These are phyloP conservation scores for Cichlasoma orientale DNA, from an alignment of 2,797 vertebrate genomes.

Conservation along the genomic window DNA sequence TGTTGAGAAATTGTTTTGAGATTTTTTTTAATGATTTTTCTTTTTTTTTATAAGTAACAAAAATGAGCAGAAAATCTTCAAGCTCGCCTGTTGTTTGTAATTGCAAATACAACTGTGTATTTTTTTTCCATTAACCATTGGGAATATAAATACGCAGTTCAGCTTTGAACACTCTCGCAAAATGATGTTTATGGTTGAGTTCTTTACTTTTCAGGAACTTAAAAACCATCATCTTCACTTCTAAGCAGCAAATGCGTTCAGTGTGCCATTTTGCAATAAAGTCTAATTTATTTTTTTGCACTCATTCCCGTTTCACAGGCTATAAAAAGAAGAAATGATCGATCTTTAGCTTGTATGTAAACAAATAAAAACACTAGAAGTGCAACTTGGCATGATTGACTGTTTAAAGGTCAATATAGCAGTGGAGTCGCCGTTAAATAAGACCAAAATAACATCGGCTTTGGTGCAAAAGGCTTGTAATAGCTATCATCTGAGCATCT, in stretches of 20 bases:
- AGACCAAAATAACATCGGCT: conserved; percentile 10
- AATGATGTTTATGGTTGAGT: background rate
- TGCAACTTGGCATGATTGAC: background rate
- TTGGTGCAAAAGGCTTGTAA: background rate
- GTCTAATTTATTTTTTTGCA: background rate
- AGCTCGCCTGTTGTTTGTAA: background rate
- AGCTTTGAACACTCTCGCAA: background rate
- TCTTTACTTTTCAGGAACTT: background rate
- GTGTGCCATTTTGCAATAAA: conserved; percentile 1
- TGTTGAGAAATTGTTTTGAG: background rate
- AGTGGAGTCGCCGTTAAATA: conserved; percentile 4
- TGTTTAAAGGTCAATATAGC: conserved; percentile 30
- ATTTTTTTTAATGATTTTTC: background rate
- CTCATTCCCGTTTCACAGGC: background rate
- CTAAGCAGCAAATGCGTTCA: background rate
- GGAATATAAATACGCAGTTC: background rate
- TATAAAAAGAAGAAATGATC: background rate
- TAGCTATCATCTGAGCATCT: background rate
- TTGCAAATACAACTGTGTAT: background rate
- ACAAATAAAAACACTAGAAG: background rate
- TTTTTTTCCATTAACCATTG: background rate
- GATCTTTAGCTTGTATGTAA: background rate
- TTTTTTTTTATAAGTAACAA: background rate
- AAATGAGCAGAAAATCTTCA: background rate
- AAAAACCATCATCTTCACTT: background rate